Evolutionary conservation across 2,797 vertebrate species (phyloP), one percentile per base, ranked within the genome.

Genomic region (Arctocebus calabarensis): DNA sequence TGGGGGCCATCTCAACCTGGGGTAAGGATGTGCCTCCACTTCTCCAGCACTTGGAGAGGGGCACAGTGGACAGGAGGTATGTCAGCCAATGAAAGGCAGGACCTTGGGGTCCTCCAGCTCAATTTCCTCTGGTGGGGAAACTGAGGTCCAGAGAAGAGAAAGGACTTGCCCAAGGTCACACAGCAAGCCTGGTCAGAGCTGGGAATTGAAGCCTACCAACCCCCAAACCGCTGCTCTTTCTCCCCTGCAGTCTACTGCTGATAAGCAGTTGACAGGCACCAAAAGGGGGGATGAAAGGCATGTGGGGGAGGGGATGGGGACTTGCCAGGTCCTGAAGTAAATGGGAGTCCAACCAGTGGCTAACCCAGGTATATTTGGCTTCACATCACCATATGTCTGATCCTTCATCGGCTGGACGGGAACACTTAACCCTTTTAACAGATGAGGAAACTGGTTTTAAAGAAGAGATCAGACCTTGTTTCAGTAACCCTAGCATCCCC

Each of bases 241-340:
- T 87, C 62, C 93, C 48, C 79, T 55, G 17, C 40, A 81, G 93
- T 92, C 84, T 79, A 27, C 94, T 37, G 70, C 94, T 77, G 64
- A 85, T 12, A 5, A 90, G 94, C 88, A 97, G 94, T 19, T 37
- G 94, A 94, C 94, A 74, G 96, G 88, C 94, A 94, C 88, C 84
- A 64, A 55, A 55, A 74, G 93, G 64, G 93, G 61, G 45, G 52
- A 23, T 4, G 74, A 90, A 23, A 74, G 88, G 45, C 73, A 48
- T 22, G 68, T 1, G 11, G 61, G 59, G 32, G 32, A 32, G 29
- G 34, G 45, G 11, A 2, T 13, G 25, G 75, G 48, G 48, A 19
- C 82, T 43, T 71, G 88, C 32, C 61, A 59, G n/a, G 55, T 66
- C 75, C 84, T 55, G 73, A 45, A 71, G 13, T 25, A 61, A 27